Percentiles rank a stretch among this genome's conserved stretches.
phyloP scores from a whole-genome alignment of 2,888 invertebrate species.

The Drosophila parthenogenetica region DNA sequence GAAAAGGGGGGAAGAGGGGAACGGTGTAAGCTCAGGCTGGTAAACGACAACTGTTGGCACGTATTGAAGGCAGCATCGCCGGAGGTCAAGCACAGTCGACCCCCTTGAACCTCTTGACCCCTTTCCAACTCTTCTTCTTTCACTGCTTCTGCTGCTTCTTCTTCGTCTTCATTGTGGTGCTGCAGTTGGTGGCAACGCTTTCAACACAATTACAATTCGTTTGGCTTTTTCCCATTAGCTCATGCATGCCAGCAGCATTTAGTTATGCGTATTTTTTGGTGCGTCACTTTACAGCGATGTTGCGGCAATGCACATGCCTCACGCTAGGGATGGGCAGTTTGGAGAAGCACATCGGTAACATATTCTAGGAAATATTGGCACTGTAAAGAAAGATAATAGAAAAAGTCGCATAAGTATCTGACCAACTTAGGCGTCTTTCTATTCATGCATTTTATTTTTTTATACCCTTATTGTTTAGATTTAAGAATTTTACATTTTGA shows the following conservation, averaged over 20 bases:
- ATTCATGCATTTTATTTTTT: too few species aligned
- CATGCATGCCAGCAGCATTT: conserved; percentile 13
- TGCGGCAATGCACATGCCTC: conserved; percentile 2
- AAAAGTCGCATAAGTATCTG: too few species aligned
- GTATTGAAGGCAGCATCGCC: conserved; percentile 8
- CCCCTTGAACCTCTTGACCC: conserved; percentile 3
- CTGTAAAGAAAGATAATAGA: too few species aligned
- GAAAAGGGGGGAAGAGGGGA: not conserved
- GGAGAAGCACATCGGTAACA: not conserved
- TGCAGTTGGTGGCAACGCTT: conserved; percentile 17
- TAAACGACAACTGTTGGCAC: conserved; percentile 18
- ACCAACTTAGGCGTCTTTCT: too few species aligned
- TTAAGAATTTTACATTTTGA: too few species aligned
- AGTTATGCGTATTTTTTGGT: conserved; percentile 25
- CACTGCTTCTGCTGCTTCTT: not conserved
- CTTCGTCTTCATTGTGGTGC: not conserved
- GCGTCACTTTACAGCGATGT: conserved; percentile 6
- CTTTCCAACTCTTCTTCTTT: not conserved
- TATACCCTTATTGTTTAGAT: too few species aligned
- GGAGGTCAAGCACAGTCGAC: conserved; percentile 28
- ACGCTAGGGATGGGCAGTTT: not conserved
- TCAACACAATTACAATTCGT: conserved; percentile 38
- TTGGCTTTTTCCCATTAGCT: conserved; percentile 8
- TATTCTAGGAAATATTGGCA: not conserved
- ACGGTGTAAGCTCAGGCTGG: not conserved